phyloP scores from a whole-genome alignment of 2,888 invertebrate species.

The Danaus chrysippus region DNA sequence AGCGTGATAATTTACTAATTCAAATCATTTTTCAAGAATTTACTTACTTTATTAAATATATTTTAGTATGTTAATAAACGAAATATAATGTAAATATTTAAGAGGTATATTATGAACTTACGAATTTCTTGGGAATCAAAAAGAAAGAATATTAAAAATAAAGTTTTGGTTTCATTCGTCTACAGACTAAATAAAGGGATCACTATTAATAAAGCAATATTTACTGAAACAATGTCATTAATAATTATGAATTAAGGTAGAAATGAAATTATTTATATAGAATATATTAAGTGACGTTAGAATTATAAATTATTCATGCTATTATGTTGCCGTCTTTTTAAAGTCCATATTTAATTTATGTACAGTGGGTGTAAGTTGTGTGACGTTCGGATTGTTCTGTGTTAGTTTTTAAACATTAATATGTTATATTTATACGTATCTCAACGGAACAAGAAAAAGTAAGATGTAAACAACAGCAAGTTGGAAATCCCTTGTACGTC shows the following conservation, averaged over 20 bases:
- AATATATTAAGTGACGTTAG: no score
- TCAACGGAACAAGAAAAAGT: constrained; percentile 37
- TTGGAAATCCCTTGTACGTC: constrained; percentile 46
- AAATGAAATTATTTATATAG: no score
- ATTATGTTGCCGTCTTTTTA: neutral
- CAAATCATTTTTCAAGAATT: no score
- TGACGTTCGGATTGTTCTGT: constrained; percentile 28
- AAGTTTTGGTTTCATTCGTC: neutral
- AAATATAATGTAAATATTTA: no score
- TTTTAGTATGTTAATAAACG: no score
- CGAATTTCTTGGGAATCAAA: neutral
- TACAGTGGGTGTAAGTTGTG: constrained; percentile 33
- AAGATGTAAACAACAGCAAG: constrained; percentile 44
- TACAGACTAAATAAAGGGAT: neutral
- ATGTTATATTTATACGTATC: constrained; percentile 20
- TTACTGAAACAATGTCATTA: no score
- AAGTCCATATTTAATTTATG: neutral
- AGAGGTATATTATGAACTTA: no score
- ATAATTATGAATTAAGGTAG: no score
- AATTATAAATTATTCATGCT: no score
- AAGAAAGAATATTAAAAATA: neutral
- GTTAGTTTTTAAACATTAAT: constrained; percentile 18
- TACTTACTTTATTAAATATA: no score
- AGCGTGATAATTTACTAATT: no score
- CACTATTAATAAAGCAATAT: no score